A percentile compares a stretch with the other conserved stretches of the same genome.
These are phyloP conservation scores for Sebastes paucispinis DNA, from an alignment of 2,797 vertebrate genomes.

Conservation along the genomic window DNA sequence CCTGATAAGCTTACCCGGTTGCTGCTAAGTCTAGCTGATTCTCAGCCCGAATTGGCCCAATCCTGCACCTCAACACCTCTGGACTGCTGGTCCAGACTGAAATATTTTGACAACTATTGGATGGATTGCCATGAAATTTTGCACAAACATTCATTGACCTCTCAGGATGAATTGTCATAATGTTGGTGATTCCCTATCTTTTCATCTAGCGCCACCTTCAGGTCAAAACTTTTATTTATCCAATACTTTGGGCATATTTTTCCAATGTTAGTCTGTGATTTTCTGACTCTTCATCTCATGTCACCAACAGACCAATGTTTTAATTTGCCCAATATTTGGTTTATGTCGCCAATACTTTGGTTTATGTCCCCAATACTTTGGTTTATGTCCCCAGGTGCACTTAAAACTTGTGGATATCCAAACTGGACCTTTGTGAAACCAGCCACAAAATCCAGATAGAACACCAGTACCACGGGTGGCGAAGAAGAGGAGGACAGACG, in stretches of 20 bases:
- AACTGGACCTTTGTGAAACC: too few species aligned
- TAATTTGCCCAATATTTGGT: too few species aligned
- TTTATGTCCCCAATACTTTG: too few species aligned
- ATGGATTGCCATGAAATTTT: neutral
- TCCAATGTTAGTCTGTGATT: neutral
- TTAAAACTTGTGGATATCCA: too few species aligned
- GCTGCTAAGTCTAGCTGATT: neutral
- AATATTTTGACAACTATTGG: neutral
- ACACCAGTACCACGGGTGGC: too few species aligned
- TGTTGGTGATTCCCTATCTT: neutral
- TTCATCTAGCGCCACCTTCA: neutral
- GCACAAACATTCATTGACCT: neutral
- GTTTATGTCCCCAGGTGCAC: too few species aligned
- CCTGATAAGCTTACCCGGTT: neutral
- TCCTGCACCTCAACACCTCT: neutral
- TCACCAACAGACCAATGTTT: neutral
- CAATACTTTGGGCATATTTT: neutral
- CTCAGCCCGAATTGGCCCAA: neutral
- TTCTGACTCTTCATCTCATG: neutral
- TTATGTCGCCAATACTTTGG: too few species aligned
- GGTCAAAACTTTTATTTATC: neutral
- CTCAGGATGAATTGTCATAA: neutral
- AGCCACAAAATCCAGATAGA: too few species aligned
- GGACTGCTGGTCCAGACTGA: neutral
- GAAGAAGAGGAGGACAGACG: too few species aligned